A percentile compares a stretch with the other conserved stretches of the same genome.
phyloP scores from a whole-genome alignment of 2,797 vertebrate genomes.

The Malacoraja senta region DNA sequence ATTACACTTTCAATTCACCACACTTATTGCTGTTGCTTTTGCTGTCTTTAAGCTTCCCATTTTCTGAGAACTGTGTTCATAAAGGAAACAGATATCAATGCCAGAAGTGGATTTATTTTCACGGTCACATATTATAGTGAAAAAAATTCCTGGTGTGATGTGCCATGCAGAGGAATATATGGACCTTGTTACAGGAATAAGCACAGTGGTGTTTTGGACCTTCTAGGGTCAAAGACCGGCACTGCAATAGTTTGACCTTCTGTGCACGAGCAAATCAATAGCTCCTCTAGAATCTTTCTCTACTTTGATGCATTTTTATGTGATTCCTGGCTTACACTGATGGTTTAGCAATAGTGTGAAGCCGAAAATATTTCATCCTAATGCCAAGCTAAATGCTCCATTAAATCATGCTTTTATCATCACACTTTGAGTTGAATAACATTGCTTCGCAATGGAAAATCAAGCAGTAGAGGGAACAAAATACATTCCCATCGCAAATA shows the following conservation, averaged over 20 bases:
- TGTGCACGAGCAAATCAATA: neutral
- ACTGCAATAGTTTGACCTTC: neutral
- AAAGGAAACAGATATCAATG: no score
- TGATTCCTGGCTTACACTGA: neutral
- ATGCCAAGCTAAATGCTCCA: neutral
- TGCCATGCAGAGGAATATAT: neutral
- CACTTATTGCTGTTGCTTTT: neutral
- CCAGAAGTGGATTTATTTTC: neutral
- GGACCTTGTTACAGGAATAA: neutral
- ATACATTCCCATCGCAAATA: neutral
- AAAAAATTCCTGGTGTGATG: neutral
- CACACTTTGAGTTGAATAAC: neutral
- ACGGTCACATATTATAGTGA: neutral
- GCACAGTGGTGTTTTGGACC: neutral
- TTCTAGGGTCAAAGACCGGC: no score
- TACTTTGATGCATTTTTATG: neutral
- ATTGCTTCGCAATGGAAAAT: neutral
- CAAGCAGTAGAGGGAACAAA: neutral
- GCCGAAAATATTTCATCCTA: conserved; percentile 5
- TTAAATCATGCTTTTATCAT: neutral
- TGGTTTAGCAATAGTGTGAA: neutral
- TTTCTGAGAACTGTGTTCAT: neutral
- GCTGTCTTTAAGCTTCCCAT: neutral
- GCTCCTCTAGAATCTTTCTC: neutral
- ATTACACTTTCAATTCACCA: neutral